Base-by-base conservation (phyloP, 2,888 invertebrate species). In the Euplexia lucipara region DNA sequence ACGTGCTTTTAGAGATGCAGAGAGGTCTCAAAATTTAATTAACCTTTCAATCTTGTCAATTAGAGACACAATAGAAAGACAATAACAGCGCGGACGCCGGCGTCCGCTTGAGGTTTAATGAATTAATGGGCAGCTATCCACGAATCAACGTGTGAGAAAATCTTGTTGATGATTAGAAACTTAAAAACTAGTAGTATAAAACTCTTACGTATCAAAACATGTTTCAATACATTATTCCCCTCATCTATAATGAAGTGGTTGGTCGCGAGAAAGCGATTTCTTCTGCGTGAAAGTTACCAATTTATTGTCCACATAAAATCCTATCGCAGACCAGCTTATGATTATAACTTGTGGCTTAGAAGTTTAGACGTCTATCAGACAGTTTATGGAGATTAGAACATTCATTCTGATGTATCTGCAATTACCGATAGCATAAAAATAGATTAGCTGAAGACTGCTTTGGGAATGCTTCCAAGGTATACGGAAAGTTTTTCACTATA, bases 201-300 rank as follows among this genome's bases (percentile, higher is more conserved):
- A 44, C 8, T 22, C 10, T 44, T 9, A 12, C 49, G 35, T 66
- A 41, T 39, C 37, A 14, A 12, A 67, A 20, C 34, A 41, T 64
- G 18, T 37, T 39, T 3, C 26, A 37, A 34, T 14, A 37, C 12
- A 54, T 49, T 42, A 41, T 53, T 34, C 8, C 35, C 9, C 12
- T 30, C 47, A 10, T 48, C 8, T 7, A 34, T 52, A 72, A 42
- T 37, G 4, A 3, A 48, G 3, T 30, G 9, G 39, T 9, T 14
- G 14, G 14, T 37, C 35, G 52, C 12, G 59, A 51, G 81, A 78
- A 81, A 75, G 73, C 67, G 66, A 49, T 62, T 54, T 72, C 59
- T 48, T 62, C 42, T 32, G 3, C 22, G 79, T 47, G 75, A 78
- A 78, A 79, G 69, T 75, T 58, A 47, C 9, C 41, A 44, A 47